Evolutionary conservation across 2,888 invertebrate species (phyloP), one percentile per base, ranked within the genome.

Genomic region (Cremastobaeus sp.): DNA sequence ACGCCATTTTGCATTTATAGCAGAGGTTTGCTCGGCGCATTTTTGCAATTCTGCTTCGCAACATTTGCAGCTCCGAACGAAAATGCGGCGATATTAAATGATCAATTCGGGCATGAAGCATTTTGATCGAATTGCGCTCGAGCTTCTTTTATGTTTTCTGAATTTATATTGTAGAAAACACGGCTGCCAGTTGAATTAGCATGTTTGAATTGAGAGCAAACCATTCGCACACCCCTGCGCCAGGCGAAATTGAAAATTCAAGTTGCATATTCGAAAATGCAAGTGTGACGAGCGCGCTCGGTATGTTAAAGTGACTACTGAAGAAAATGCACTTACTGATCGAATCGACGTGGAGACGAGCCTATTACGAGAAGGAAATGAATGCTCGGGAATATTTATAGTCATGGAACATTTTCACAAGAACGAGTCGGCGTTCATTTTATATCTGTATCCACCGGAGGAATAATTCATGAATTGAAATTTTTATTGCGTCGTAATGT

Each of bases 341-440:
- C 64, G 68, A 74, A 70, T 52, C 54, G 62, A 68, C 64, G 74
- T 66, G 62, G 59, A 72, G 79, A 77, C 72, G 76, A 73, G 76
- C 77, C 76, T 75, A 77, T 80, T 78, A 80, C 76, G 43, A 73
- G 64, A 74, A 77, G 79, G 78, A 80, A 78, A 80, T 80, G 79
- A 76, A 79, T 72, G 76, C 72, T 74, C 75, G 74, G 65, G 77
- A 77, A 75, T 79, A 79, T 78, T 77, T 78, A 80, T 78, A 77
- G 74, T 75, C 68, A 64, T 45, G 70, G 62, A 70, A 66, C 65
- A 72, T 72, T 72, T 72, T 65, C 65, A 32, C 59, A 47, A 47
- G 59, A 60, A 48, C 39, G 59, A 72, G 59, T 39, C 52, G 47
- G 45, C 59, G 41, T 45, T 65, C 50, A 41, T 45, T 50, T 65